Conservation (phyloP, 2,888 invertebrate genomes). For the Zelleria hepariella region DNA sequence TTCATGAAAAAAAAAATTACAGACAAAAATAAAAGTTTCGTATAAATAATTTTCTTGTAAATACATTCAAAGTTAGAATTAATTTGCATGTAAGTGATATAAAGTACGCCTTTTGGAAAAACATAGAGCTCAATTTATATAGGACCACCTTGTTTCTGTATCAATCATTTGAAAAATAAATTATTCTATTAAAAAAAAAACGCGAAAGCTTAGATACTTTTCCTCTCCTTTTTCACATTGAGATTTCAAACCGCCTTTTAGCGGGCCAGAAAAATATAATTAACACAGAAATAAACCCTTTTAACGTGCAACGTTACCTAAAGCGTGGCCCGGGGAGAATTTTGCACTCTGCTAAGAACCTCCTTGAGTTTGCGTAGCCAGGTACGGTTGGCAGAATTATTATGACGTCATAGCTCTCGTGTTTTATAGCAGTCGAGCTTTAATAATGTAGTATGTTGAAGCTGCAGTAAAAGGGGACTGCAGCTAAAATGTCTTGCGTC, state of each 20-base stretch:
- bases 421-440: too few relatives aligned
- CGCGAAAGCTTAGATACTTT: neutral
- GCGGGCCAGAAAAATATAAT: neutral
- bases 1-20: too few relatives aligned
- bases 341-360: neutral
- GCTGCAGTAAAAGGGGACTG: neutral
- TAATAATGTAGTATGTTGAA: neutral
- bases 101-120: too few relatives aligned
- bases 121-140: too few relatives aligned
- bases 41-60: too few relatives aligned
- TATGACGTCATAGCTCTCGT: too few relatives aligned
- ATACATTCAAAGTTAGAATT: too few relatives aligned
- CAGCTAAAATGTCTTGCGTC: neutral
- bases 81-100: too few relatives aligned
- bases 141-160: too few relatives aligned
- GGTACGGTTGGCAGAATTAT: neutral
- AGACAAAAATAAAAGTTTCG: too few relatives aligned
- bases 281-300: neutral
- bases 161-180: neutral
- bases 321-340: neutral
- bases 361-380: neutral
- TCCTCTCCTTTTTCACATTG: neutral
- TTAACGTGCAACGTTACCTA: neutral
- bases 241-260: neutral
- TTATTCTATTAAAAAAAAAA: neutral